Percentiles rank a stretch among this genome's conserved stretches.
phyloP scores from a whole-genome alignment of 2,113 vertebrate genomes.

The Forbesichthys papilliferus region DNA sequence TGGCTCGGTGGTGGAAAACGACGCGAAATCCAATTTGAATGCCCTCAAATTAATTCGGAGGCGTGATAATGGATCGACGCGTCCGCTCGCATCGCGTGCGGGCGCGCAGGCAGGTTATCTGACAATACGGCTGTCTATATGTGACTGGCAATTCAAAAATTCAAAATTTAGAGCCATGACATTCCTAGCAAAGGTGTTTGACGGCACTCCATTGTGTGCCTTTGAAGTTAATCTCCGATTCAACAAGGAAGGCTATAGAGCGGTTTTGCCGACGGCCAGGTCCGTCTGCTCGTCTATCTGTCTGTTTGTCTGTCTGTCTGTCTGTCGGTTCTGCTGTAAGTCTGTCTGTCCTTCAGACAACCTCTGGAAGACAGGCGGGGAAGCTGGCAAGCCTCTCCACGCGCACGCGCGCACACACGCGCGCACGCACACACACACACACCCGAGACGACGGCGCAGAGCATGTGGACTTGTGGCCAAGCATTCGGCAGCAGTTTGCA shows the following conservation, averaged over 20 bases:
- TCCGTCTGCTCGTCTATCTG: constrained; percentile 5
- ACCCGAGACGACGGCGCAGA: neutral
- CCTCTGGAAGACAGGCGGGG: constrained; percentile 61
- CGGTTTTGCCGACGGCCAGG: neutral
- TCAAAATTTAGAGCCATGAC: too few species aligned
- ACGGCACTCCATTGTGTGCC: too few species aligned
- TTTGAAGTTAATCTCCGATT: constrained; percentile 16
- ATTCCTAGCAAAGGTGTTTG: too few species aligned
- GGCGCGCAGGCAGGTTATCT: too few species aligned
- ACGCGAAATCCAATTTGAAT: too few species aligned
- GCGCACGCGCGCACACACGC: neutral
- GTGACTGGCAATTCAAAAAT: too few species aligned
- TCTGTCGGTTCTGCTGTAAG: neutral
- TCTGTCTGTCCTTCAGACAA: constrained; percentile 58
- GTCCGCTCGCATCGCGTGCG: too few species aligned
- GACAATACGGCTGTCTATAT: too few species aligned
- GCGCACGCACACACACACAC: neutral
- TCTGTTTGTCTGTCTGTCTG: constrained; percentile 8
- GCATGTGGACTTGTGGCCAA: constrained; percentile 37
- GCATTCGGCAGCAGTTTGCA: constrained; percentile 46
- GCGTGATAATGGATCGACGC: too few species aligned
- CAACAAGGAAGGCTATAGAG: constrained; percentile 20
- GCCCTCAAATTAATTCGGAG: too few species aligned
- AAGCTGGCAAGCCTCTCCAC: constrained; percentile 44
- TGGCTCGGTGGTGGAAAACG: too few species aligned